Percentiles rank a stretch among this genome's conserved stretches.
These are phyloP conservation scores for Carposina sasakii DNA, from an alignment of 1,140 invertebrate species.

Conservation along the genomic window DNA sequence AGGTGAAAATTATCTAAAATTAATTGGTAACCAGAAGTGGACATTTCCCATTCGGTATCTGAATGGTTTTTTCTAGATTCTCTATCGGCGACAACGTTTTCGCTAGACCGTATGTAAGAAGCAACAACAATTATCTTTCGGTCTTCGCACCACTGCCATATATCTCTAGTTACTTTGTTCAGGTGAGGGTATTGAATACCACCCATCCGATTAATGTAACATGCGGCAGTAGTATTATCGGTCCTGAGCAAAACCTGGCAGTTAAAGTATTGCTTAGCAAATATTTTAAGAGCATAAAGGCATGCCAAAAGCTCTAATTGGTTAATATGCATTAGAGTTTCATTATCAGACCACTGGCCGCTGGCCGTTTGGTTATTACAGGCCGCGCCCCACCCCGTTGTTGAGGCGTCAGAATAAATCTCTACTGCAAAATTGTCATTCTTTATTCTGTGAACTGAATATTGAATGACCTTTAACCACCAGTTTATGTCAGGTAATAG, in stretches of 20 bases:
- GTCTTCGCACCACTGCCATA: not conserved
- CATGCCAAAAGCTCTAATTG: not conserved
- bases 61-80: not conserved
- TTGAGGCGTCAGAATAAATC: no score
- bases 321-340: not conserved
- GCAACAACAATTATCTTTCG: not conserved
- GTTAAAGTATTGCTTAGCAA: not conserved
- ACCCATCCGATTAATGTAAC: not conserved
- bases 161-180: not conserved
- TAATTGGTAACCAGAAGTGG: not conserved
- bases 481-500: no score
- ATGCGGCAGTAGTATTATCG: not conserved
- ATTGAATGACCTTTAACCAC: no score
- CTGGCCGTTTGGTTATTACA: no score
- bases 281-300: not conserved
- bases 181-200: not conserved
- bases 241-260: not conserved
- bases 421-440: no score
- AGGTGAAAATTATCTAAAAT: not conserved
- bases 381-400: no score
- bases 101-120: not conserved
- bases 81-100: not conserved
- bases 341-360: not conserved
- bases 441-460: no score
- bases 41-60: conserved; percentile 4